Percentiles rank a stretch among this genome's conserved stretches.
Conservation (phyloP, 2,797 vertebrate species). For the Sorex maritimensis region DNA sequence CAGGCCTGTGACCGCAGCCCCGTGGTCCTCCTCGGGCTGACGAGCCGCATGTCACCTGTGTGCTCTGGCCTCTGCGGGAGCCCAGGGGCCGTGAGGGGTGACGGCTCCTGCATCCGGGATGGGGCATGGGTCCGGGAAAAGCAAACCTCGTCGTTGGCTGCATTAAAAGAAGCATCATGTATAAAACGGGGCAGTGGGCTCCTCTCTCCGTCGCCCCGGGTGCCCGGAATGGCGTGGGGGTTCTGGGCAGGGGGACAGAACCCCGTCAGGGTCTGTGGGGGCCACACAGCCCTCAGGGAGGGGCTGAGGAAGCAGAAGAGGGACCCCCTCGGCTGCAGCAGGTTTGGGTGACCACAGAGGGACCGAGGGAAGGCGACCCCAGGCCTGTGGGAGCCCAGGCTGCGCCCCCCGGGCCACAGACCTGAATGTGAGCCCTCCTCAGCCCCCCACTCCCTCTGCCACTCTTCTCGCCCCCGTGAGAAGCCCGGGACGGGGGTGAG, state of each 20-base stretch:
- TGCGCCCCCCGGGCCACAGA: background rate
- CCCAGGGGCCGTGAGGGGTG: constrained; percentile 70
- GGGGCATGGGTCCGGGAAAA: constrained; percentile 77
- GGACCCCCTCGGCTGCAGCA: background rate
- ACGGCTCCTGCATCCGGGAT: constrained; percentile 77
- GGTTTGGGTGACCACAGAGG: background rate
- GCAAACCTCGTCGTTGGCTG: constrained; percentile 81
- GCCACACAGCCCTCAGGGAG: background rate
- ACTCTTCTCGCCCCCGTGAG: no score
- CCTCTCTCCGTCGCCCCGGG: constrained; percentile 38
- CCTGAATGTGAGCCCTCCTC: no score
- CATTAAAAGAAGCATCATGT: constrained; percentile 87
- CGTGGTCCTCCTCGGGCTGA: background rate
- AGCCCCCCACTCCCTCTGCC: no score
- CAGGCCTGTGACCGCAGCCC: background rate
- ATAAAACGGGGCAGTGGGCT: constrained; percentile 51
- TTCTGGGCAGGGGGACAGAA: background rate
- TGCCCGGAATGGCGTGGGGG: background rate
- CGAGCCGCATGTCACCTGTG: background rate
- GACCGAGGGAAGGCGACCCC: background rate
- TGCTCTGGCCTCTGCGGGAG: constrained; percentile 61
- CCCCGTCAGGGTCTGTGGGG: background rate
- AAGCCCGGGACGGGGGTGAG: no score
- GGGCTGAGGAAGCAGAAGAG: background rate
- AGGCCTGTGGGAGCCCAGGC: background rate